These are phyloP conservation scores for Spisula solida DNA, from an alignment of 2,888 invertebrate genomes.

Conservation along the genomic window DNA sequence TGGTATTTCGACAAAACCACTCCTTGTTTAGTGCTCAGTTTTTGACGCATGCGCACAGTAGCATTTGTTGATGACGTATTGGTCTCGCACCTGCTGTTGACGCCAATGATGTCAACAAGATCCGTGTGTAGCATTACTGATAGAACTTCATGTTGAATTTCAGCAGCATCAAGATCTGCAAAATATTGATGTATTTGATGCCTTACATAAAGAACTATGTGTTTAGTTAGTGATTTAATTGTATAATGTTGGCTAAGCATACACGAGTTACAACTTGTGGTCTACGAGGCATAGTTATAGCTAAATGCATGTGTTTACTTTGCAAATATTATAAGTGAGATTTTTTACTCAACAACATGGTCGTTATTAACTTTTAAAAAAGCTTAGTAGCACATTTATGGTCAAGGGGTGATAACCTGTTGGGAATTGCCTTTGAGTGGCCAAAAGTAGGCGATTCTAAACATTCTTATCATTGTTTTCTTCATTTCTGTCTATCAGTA, in stretches of 20 bases:
- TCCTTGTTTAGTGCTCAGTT: slow-evolving; percentile 9
- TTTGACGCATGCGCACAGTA: neutral
- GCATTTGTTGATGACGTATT: neutral
- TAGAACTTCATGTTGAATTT: neutral
- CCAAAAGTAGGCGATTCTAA: too few species aligned
- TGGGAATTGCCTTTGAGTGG: too few species aligned
- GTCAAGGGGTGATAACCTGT: too few species aligned
- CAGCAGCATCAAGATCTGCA: neutral
- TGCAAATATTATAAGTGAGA: neutral
- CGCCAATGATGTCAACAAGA: slow-evolving; percentile 40
- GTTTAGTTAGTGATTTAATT: neutral
- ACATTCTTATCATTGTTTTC: too few species aligned
- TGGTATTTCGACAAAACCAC: slow-evolving; percentile 35
- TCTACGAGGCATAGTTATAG: neutral
- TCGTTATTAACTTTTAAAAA: too few species aligned
- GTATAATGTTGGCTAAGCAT: neutral
- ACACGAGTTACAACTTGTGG: too few species aligned
- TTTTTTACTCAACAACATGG: neutral
- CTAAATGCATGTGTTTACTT: neutral
- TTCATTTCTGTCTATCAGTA: too few species aligned
- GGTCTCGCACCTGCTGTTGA: slow-evolving; percentile 8
- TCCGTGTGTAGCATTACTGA: slow-evolving; percentile 36
- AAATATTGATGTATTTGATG: neutral
- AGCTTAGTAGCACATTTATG: too few species aligned
- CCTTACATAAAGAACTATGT: neutral